A percentile compares a stretch with the other conserved stretches of the same genome.
Evolutionary conservation across 2,797 vertebrate species (phyloP).

Genomic region (Sebastes reedi): DNA sequence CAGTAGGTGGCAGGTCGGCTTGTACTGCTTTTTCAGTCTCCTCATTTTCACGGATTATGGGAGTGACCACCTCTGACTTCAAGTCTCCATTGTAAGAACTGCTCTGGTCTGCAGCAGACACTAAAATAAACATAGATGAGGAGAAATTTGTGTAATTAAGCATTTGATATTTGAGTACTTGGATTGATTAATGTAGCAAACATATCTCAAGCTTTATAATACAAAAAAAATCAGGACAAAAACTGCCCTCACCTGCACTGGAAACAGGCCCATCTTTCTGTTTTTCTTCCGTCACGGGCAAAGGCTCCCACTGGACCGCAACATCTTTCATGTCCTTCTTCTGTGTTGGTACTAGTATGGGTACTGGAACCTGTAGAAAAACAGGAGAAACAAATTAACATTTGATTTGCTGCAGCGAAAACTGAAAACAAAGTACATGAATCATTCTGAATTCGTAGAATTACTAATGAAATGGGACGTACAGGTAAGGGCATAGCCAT

Average conservation of each 20-base stretch:
- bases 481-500: conserved; percentile 91
- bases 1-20: conserved; percentile 62
- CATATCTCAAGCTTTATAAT: background rate
- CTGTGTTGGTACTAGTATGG: conserved; percentile 85
- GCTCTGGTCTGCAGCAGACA: conserved; percentile 81
- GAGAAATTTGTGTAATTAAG: no score
- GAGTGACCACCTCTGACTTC: conserved; percentile 84
- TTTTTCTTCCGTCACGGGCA: conserved; percentile 81
- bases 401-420: background rate
- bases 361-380: conserved; percentile 88
- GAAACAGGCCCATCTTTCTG: conserved; percentile 84
- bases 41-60: conserved; percentile 85
- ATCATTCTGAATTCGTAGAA: background rate
- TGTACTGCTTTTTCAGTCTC: conserved; percentile 41
- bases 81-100: conserved; percentile 84
- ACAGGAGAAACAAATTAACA: background rate
- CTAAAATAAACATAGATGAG: background rate
- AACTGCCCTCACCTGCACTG: conserved; percentile 80
- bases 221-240: background rate
- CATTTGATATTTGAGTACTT: background rate
- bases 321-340: conserved; percentile 86
- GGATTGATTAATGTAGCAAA: background rate
- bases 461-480: conserved; percentile 26
- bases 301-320: conserved; percentile 80
- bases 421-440: background rate